A percentile compares a stretch with the other conserved stretches of the same genome.
phyloP scores from a whole-genome alignment of 2,888 invertebrate genomes.

The Pinctada fucata region DNA sequence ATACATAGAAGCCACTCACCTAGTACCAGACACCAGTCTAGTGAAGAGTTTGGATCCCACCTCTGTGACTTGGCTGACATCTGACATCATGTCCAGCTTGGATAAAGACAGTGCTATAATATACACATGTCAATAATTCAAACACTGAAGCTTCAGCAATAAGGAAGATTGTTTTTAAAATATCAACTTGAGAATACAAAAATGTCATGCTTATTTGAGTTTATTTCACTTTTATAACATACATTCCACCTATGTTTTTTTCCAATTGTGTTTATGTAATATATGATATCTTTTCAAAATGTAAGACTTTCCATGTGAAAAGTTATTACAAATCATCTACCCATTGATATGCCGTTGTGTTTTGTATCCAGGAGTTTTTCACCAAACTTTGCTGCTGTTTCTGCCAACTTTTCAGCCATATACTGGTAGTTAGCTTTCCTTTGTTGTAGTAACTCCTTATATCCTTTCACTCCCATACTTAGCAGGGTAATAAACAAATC shows the following conservation, averaged over 20 bases:
- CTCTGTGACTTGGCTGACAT: slow-evolving; percentile 77
- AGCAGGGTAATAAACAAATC: slow-evolving; percentile 88
- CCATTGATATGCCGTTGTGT: slow-evolving; percentile 85
- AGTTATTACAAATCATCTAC: slow-evolving; percentile 72
- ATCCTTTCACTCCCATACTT: slow-evolving; percentile 83
- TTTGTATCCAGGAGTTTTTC: slow-evolving; percentile 82
- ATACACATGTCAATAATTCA: not conserved
- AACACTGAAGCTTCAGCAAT: not conserved
- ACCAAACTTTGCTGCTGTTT: slow-evolving; percentile 80
- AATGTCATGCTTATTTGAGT: too few species aligned
- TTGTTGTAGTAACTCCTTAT: slow-evolving; percentile 81
- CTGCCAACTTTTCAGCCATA: slow-evolving; percentile 80
- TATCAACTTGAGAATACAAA: too few species aligned
- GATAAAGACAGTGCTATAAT: not conserved
- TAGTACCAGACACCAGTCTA: slow-evolving; percentile 85
- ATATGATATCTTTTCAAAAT: too few species aligned
- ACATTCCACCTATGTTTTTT: too few species aligned
- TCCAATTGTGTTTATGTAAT: too few species aligned
- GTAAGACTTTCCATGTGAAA: too few species aligned
- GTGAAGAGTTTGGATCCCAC: slow-evolving; percentile 86
- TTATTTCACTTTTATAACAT: too few species aligned
- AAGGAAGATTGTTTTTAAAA: not conserved
- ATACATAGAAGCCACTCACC: slow-evolving; percentile 74
- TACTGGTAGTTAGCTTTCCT: slow-evolving; percentile 82
- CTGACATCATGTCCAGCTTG: not conserved